These are phyloP conservation scores for Siniperca obscura DNA, from an alignment of 2,797 vertebrate species.

Conservation along the genomic window DNA sequence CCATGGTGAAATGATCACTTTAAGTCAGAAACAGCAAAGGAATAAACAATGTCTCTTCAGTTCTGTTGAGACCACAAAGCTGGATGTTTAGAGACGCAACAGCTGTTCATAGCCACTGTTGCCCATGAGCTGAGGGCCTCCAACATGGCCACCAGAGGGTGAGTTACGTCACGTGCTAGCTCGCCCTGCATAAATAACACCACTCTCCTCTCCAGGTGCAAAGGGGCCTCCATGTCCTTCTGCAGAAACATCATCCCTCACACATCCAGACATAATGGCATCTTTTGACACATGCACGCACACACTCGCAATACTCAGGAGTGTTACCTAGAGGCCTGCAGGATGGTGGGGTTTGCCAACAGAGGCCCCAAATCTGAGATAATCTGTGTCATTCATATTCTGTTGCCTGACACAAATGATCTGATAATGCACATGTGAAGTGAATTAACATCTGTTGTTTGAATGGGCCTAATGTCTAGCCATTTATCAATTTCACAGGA, in stretches of 20 bases:
- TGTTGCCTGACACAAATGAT: slow-evolving; percentile 85
- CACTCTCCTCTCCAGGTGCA: slow-evolving; percentile 34
- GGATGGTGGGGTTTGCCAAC: slow-evolving; percentile 69
- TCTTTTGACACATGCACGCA: slow-evolving; percentile 49
- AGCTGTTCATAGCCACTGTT: slow-evolving; percentile 52
- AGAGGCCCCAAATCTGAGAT: slow-evolving; percentile 80
- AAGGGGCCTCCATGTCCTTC: slow-evolving; percentile 59
- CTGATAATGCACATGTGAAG: slow-evolving; percentile 86
- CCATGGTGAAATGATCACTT: slow-evolving; percentile 19
- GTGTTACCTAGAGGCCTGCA: slow-evolving; percentile 76
- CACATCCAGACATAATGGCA: slow-evolving; percentile 52
- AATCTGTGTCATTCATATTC: slow-evolving; percentile 87
- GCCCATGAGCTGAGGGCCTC: slow-evolving; percentile 39
- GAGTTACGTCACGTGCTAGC: slow-evolving; percentile 43
- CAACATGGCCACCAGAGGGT: slow-evolving; percentile 40
- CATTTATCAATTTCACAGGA: slow-evolving; percentile 87
- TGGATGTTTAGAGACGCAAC: slow-evolving; percentile 39
- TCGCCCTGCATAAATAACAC: slow-evolving; percentile 32
- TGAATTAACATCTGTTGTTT: slow-evolving; percentile 89
- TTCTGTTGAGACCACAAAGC: slow-evolving; percentile 29
- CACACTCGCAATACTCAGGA: slow-evolving; percentile 48
- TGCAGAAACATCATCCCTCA: slow-evolving; percentile 63
- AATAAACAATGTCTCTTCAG: slow-evolving; percentile 24
- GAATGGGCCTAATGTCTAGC: slow-evolving; percentile 85
- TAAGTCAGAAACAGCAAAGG: slow-evolving; percentile 13